Evolutionary conservation across 2,113 vertebrate genomes (phyloP).

Genomic region (Grus americana): DNA sequence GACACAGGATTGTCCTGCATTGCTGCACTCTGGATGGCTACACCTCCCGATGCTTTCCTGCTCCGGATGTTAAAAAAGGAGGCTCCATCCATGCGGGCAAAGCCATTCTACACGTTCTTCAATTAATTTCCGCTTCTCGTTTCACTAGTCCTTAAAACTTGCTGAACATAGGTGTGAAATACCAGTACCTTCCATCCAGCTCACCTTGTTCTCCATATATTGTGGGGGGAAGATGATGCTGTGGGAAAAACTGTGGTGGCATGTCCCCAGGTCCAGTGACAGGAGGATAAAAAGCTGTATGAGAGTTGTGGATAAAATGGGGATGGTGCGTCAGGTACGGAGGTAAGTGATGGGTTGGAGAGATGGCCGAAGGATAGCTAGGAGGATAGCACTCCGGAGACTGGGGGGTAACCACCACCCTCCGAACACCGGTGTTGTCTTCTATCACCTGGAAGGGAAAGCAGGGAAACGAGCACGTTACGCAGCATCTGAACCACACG

Average conservation of each 20-base stretch:
- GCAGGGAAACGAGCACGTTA: not conserved
- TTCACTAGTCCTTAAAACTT: not conserved
- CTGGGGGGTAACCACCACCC: slow-evolving; percentile 96
- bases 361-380: slow-evolving; percentile 94
- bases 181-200: not conserved
- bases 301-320: slow-evolving; percentile 94
- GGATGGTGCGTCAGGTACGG: slow-evolving; percentile 92
- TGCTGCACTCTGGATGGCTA: not conserved
- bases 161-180: not conserved
- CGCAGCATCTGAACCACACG: not conserved
- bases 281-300: slow-evolving; percentile 92
- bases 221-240: slow-evolving; percentile 91
- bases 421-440: slow-evolving; percentile 93
- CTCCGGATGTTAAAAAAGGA: not conserved
- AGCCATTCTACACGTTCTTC: not conserved
- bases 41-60: accelerated
- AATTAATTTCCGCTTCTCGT: not conserved
- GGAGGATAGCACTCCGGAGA: slow-evolving; percentile 96
- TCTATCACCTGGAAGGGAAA: slow-evolving; percentile 88
- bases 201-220: slow-evolving; percentile 95
- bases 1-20: not conserved
- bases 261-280: slow-evolving; percentile 92
- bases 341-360: slow-evolving; percentile 92
- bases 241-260: slow-evolving; percentile 91
- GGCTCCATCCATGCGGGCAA: not conserved